Percentiles rank a stretch among this genome's conserved stretches.
phyloP scores from a whole-genome alignment of 2,797 vertebrate species.

The Peromyscus aztecus region DNA sequence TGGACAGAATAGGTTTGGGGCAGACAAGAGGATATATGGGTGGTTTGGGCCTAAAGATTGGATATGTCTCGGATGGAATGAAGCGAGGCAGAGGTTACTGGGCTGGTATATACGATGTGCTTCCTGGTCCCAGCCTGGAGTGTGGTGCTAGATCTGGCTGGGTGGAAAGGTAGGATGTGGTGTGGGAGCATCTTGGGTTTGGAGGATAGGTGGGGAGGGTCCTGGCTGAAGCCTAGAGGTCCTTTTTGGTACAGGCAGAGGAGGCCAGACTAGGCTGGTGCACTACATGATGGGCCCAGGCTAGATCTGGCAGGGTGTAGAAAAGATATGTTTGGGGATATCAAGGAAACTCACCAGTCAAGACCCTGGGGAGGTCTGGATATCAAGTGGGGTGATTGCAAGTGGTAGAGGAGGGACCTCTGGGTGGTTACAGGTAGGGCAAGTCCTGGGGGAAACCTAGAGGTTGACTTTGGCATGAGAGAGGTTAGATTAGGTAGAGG shows the following conservation, averaged over 20 bases:
- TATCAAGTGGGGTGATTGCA: not conserved
- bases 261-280: not conserved
- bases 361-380: not conserved
- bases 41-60: not conserved
- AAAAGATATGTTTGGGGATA: not conserved
- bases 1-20: not conserved
- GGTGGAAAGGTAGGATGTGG: not conserved
- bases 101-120: not conserved
- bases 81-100: not conserved
- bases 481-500: not conserved
- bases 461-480: not conserved
- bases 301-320: not conserved
- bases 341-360: not conserved
- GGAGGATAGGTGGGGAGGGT: not conserved
- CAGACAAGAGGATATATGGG: not conserved
- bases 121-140: not conserved
- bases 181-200: not conserved
- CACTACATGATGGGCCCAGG: not conserved
- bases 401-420: not conserved
- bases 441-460: not conserved
- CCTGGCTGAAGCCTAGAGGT: not conserved
- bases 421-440: not conserved
- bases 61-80: not conserved
- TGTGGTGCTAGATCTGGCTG: not conserved
- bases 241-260: not conserved